These are phyloP conservation scores for Laticauda colubrina DNA, from an alignment of 2,113 vertebrate genomes.

Conservation along the genomic window DNA sequence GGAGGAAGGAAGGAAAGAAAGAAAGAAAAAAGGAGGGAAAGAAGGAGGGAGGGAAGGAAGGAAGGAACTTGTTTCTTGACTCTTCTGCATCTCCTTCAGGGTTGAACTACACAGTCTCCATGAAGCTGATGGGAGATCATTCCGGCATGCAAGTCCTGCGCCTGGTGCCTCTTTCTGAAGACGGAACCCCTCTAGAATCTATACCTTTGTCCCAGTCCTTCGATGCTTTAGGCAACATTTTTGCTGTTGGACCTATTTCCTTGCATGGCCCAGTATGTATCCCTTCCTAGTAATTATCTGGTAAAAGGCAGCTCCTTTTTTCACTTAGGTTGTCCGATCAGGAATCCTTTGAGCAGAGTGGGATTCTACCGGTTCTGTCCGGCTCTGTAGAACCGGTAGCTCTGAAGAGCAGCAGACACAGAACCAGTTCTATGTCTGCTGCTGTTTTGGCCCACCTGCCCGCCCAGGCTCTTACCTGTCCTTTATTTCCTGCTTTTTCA, in stretches of 20 bases:
- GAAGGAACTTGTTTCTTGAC: not conserved
- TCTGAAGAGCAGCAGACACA: no score
- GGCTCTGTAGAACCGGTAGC: no score
- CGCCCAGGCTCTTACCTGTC: no score
- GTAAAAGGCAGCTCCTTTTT: not conserved
- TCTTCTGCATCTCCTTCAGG: not conserved
- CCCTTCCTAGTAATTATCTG: not conserved
- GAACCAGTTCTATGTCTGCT: no score
- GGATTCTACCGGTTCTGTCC: no score
- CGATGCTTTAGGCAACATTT: not conserved
- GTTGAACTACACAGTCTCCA: conserved; percentile 2
- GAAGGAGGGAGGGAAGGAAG: not conserved
- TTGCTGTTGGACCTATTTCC: not conserved
- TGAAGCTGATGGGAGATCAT: not conserved
- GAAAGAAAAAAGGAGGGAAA: not conserved
- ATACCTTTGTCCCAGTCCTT: not conserved
- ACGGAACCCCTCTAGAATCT: not conserved
- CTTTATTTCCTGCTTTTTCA: no score
- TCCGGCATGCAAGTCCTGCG: not conserved
- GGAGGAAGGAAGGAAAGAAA: no score
- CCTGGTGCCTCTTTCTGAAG: not conserved
- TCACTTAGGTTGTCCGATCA: not conserved
- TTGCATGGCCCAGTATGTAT: not conserved
- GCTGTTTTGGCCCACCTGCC: no score
- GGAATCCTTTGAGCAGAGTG: no score